Percentiles rank a stretch among this genome's conserved stretches.
phyloP scores from a whole-genome alignment of 2,888 invertebrate species.

The Tenthredo scrophulariae region DNA sequence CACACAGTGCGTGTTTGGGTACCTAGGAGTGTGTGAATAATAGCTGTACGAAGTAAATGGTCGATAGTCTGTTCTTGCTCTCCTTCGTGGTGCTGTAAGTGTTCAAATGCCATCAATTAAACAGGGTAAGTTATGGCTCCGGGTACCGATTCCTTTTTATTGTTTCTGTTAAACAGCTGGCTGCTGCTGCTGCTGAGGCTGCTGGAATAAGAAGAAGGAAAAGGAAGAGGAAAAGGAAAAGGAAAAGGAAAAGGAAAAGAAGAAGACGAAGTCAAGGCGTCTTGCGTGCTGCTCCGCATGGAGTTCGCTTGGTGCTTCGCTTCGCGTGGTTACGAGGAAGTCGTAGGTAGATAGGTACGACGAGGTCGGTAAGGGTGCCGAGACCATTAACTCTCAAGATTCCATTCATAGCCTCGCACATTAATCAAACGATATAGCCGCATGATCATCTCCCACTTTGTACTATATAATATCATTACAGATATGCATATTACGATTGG shows the following conservation, averaged over 20 bases:
- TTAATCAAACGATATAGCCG: slow-evolving; percentile 19
- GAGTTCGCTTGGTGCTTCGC: not conserved
- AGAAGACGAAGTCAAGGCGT: not conserved
- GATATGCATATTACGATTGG: not conserved
- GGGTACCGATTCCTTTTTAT: slow-evolving; percentile 39
- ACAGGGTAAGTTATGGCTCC: slow-evolving; percentile 21
- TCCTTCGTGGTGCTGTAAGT: slow-evolving; percentile 14
- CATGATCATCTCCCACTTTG: slow-evolving; percentile 13
- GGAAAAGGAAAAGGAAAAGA: not conserved
- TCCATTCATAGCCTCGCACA: slow-evolving; percentile 34
- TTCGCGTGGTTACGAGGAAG: slow-evolving; percentile 20
- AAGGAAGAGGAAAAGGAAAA: too few relatives aligned
- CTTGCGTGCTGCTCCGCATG: slow-evolving; percentile 14
- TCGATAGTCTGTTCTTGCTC: slow-evolving; percentile 15
- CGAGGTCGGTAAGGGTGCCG: slow-evolving; percentile 30
- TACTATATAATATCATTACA: not conserved
- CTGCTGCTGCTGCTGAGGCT: not conserved
- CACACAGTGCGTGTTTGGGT: too few relatives aligned
- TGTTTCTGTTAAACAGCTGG: slow-evolving; percentile 35
- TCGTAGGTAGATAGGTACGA: slow-evolving; percentile 7
- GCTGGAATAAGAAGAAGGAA: not conserved
- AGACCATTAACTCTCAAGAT: slow-evolving; percentile 42
- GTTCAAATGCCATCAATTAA: slow-evolving; percentile 46
- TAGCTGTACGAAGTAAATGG: not conserved
- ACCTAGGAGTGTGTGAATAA: not conserved